Percentiles rank a stretch among this genome's conserved stretches.
Evolutionary conservation across 2,888 invertebrate genomes (phyloP).

Genomic region (Xylota segnis): DNA sequence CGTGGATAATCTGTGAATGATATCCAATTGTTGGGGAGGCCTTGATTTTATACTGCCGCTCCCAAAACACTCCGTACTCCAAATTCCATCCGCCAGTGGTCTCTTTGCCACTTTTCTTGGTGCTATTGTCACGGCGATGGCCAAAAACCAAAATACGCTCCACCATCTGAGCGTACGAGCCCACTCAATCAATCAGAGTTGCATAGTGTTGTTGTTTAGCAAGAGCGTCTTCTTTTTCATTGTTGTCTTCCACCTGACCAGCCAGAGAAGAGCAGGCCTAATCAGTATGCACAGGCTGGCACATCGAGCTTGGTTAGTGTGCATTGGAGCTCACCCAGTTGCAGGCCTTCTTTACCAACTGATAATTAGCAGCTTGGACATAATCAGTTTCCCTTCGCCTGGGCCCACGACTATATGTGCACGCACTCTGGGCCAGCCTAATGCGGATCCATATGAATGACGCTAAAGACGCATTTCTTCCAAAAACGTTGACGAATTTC

Average conservation of each 20-base stretch:
- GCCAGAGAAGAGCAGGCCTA: conserved; percentile 40
- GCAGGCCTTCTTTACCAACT: conserved; percentile 53
- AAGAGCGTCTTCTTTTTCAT: conserved; percentile 53
- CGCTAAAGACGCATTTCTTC: conserved; percentile 39
- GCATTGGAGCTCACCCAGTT: conserved; percentile 68
- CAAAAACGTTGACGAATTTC: conserved; percentile 59
- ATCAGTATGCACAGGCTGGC: conserved; percentile 65
- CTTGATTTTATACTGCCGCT: conserved; percentile 85
- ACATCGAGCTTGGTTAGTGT: conserved; percentile 20
- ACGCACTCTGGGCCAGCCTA: conserved; percentile 59
- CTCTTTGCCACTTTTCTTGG: conserved; percentile 56
- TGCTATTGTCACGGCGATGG: conserved; percentile 56
- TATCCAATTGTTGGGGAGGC: conserved; percentile 82
- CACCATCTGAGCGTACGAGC: conserved; percentile 22
- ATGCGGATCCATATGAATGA: conserved; percentile 27
- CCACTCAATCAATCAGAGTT: conserved; percentile 61
- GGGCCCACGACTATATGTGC: conserved; percentile 30
- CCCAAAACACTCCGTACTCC: conserved; percentile 79
- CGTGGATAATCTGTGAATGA: conserved; percentile 84
- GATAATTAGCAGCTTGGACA: conserved; percentile 58
- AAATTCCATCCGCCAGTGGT: conserved; percentile 42
- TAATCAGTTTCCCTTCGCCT: conserved; percentile 62
- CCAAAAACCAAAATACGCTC: conserved; percentile 59
- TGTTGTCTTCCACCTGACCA: conserved; percentile 16
- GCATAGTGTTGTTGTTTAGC: conserved; percentile 10